Base-by-base conservation (phyloP, 1,140 invertebrate species). In the Euglossa dilemma region DNA sequence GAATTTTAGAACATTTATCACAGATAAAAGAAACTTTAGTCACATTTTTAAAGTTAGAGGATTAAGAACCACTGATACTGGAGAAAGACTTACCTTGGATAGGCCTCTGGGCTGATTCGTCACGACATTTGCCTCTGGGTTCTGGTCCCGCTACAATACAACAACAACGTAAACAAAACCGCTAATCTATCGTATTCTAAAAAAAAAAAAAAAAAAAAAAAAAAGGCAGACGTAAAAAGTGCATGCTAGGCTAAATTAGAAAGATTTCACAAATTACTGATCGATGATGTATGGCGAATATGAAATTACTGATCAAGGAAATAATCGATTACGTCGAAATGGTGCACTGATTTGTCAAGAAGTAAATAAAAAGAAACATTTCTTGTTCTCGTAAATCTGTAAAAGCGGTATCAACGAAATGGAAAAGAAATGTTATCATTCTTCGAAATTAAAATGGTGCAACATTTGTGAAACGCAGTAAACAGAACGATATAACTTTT, bases 91-190 rank as follows among this genome's bases (percentile, higher is more conserved):
- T 93, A 94, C 92, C 91, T 91, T 89, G 47, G 57, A 64, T 84
- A 89, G 90, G 91, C 90, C 87, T 92, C 89, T 88, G 36, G 93
- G 93, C 90, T 94, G 93, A 91, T 85, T 91, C 90, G 91, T 92
- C 89, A 94, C 90, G 90, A 94, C 92, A 89, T 88, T 85, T 85
- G 73, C 91, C 54, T 93, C 93, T 89, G 91, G 91, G 90, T 92
- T 93, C 92, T 82, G 92, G 93, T 93, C 89, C 93, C 90, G 92
- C 93, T 94, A 94, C 90, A 94, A 94, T 94, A 94, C 87, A 90
- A 93, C 90, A 93, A 93, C 91, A 93, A 94, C 93, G 89, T 94
- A 93, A 93, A 94, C 91, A 92, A 93, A 94, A 93, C 91, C 91
- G 91, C 93, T 93, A 93, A 92, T 88, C 92, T 93, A 93, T 89